phyloP scores from a whole-genome alignment of 2,113 vertebrate genomes.

The Poecilia latipinna region DNA sequence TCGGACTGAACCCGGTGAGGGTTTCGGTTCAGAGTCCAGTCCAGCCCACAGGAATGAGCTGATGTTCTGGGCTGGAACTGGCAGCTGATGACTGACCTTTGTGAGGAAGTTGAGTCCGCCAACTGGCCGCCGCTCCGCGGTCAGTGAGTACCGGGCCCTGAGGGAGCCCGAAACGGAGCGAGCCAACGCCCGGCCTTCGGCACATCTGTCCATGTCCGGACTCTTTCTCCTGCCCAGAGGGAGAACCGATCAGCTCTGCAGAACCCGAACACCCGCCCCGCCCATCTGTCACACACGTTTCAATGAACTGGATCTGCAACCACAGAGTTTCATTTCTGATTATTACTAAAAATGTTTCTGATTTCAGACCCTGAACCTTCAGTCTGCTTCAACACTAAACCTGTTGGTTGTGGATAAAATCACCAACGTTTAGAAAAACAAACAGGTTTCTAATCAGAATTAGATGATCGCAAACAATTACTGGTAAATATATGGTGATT shows the following conservation, averaged over 20 bases:
- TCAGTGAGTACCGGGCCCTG: conserved; percentile 66
- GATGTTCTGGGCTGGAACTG: conserved; percentile 10
- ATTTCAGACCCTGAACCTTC: background rate
- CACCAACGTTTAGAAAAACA: too few relatives aligned
- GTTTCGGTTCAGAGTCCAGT: background rate
- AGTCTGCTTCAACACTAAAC: background rate
- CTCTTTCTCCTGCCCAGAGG: conserved; percentile 76
- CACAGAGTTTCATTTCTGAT: background rate
- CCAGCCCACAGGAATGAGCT: background rate
- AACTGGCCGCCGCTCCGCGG: conserved; percentile 64
- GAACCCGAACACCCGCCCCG: conserved; percentile 61
- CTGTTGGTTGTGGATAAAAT: background rate
- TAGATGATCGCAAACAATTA: too few relatives aligned
- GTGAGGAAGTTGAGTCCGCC: conserved; percentile 59
- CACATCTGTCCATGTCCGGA: conserved; percentile 79
- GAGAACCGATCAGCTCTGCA: conserved; percentile 53
- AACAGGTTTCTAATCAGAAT: too few relatives aligned
- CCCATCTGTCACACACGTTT: conserved; percentile 63
- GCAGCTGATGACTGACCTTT: conserved; percentile 62
- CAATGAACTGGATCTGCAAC: conserved; percentile 20
- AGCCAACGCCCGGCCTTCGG: conserved; percentile 71
- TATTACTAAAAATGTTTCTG: background rate
- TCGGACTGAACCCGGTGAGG: too few relatives aligned
- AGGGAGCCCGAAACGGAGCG: conserved; percentile 70
- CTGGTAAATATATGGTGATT: too few relatives aligned